A percentile compares a stretch with the other conserved stretches of the same genome.
These are phyloP conservation scores for Dicentrarchus labrax DNA, from an alignment of 2,113 vertebrate genomes.

Conservation along the genomic window DNA sequence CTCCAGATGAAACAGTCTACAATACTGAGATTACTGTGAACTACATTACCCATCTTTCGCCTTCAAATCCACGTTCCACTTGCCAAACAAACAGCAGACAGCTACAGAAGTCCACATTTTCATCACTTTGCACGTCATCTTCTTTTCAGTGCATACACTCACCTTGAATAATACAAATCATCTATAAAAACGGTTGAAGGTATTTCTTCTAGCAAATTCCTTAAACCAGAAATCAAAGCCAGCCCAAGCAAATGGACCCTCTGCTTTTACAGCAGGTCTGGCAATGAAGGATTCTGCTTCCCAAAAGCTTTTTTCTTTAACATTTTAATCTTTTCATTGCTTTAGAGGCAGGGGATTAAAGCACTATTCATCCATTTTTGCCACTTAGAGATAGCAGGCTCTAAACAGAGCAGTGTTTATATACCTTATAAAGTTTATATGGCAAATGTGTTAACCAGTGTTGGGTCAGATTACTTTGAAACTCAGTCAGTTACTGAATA, in stretches of 20 bases:
- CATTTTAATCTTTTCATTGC: slow-evolving; percentile 12
- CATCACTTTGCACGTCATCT: not conserved
- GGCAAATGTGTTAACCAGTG: not conserved
- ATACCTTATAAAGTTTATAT: not conserved
- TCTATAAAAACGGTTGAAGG: not conserved
- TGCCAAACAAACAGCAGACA: not conserved
- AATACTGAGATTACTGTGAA: not conserved
- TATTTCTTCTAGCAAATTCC: slow-evolving; percentile 4
- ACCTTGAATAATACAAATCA: not conserved
- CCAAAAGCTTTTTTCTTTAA: not conserved
- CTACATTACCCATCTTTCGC: not conserved
- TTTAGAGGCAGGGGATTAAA: not conserved
- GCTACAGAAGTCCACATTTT: not conserved
- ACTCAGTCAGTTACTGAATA: too few relatives aligned
- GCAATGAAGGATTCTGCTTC: not conserved
- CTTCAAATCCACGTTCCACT: not conserved
- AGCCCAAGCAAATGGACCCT: not conserved
- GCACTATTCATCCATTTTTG: not conserved
- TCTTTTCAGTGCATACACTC: not conserved
- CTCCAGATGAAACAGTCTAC: not conserved
- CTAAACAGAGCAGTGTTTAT: not conserved
- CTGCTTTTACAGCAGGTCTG: not conserved
- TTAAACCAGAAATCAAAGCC: not conserved
- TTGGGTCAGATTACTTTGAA: too few relatives aligned
- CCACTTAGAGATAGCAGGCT: not conserved